Percentiles rank a stretch among this genome's conserved stretches.
These are phyloP conservation scores for Pseudopipra pipra DNA, from an alignment of 2,113 vertebrate genomes.

Conservation along the genomic window DNA sequence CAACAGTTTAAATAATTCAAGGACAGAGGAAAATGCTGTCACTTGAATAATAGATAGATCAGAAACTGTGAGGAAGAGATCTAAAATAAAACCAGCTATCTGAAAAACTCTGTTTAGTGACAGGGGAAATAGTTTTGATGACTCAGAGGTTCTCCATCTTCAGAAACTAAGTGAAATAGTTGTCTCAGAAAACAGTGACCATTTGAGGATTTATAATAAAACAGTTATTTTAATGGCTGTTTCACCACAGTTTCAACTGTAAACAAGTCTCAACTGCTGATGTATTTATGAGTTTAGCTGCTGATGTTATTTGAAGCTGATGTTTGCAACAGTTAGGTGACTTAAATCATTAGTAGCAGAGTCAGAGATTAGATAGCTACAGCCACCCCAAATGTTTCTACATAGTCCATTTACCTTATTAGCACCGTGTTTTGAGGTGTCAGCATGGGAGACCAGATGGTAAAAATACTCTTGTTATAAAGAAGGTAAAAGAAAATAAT, in stretches of 20 bases:
- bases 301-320: conserved; percentile 12
- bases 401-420: neutral
- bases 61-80: neutral
- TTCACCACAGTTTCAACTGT: neutral
- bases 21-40: neutral
- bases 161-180: neutral
- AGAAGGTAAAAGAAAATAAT: neutral
- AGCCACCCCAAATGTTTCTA: neutral
- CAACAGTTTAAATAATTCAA: conserved; percentile 47
- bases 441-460: neutral
- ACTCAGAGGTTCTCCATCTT: neutral
- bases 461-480: neutral
- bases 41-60: conserved; percentile 42
- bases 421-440: neutral
- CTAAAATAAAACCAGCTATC: conserved; percentile 18
- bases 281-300: neutral
- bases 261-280: neutral
- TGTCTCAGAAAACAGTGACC: neutral
- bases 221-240: neutral
- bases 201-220: neutral
- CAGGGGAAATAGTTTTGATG: neutral
- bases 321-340: neutral
- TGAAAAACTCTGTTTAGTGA: neutral
- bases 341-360: neutral
- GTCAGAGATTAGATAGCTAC: neutral